Base-by-base conservation (phyloP, 1,140 invertebrate genomes). In the Oncopodura yosiiana region DNA sequence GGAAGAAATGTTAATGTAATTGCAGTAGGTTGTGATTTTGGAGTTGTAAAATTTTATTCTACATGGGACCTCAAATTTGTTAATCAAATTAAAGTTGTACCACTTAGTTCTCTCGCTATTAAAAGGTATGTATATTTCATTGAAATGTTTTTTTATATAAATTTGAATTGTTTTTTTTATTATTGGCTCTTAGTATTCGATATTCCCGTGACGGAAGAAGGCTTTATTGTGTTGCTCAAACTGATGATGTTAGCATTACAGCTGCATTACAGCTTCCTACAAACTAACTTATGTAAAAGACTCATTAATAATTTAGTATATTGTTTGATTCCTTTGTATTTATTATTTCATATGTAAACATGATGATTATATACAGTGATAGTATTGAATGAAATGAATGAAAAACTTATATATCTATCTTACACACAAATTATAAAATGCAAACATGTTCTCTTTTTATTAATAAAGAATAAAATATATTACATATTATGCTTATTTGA, bases 1-100 rank as follows among this genome's bases (percentile, higher is more conserved):
- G 62, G 62, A 12, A 51, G 50, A 46, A 63, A 63, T 51, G 62
- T 63, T 1, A 63, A 63, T 45, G 11, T 61, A 3, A 49, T 63
- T 23, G 58, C 58, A 14, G 41, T 63, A 42, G 62, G 58, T 34
- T 60, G 54, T 49, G 56, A 63, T 45, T 51, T 56, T 42, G 62
- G 62, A n/a, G 34, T 55, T 23, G 44, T 63, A 4, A 58, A 55
- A 42, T 61, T 64, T 43, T 61, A 61, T 34, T 64, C 58, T 2
- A 56, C 52, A 6, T 64, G 58, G 58, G 58, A 61, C 21, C 18
- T 64, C 37, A 61, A 60, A 45, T 55, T 59, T 26, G 34, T 64
- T n/a, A 59, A 59, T 59, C 21, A 64, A 53, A 39, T 59, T 32
- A 61, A 61, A 39, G 56, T 61, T 18, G 12, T 53, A 1, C 53